Percentiles rank a stretch among this genome's conserved stretches.
phyloP scores from a whole-genome alignment of 2,113 vertebrate species.

The Gobiocypris rarus region DNA sequence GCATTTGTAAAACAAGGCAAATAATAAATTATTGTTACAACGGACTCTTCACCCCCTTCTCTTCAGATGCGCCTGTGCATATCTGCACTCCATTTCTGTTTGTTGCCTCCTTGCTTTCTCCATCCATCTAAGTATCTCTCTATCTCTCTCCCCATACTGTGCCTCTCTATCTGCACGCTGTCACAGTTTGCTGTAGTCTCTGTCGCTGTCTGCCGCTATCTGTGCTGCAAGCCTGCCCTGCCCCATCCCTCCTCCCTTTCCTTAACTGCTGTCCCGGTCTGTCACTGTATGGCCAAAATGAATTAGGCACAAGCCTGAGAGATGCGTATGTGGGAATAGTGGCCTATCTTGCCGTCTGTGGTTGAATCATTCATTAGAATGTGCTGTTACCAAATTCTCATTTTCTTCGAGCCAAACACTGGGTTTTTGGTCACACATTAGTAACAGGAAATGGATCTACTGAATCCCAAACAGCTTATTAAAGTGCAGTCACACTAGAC shows the following conservation, averaged over 20 bases:
- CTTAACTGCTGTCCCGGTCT: constrained; percentile 5
- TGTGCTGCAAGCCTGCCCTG: constrained; percentile 48
- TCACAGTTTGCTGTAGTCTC: constrained; percentile 59
- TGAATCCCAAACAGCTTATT: constrained; percentile 99
- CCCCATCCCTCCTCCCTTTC: background rate
- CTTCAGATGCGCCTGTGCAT: constrained; percentile 46
- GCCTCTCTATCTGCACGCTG: constrained; percentile 57
- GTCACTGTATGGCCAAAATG: constrained; percentile 48
- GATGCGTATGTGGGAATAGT: background rate
- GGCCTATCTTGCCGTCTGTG: background rate
- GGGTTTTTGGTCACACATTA: background rate
- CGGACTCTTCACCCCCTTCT: constrained; percentile 49
- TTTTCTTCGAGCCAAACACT: background rate
- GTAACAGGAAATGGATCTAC: constrained; percentile 69
- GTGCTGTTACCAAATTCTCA: background rate
- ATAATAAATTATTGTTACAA: constrained; percentile 67
- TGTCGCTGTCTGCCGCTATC: constrained; percentile 54
- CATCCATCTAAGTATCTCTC: constrained; percentile 57
- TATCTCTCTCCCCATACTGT: constrained; percentile 52
- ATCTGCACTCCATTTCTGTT: constrained; percentile 54
- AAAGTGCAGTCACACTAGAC: constrained; percentile 65
- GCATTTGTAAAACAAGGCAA: constrained; percentile 69
- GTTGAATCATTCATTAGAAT: constrained; percentile 5
- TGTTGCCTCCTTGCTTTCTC: constrained; percentile 39
- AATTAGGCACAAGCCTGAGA: constrained; percentile 31